These are phyloP conservation scores for Apoda limacodes DNA, from an alignment of 2,888 invertebrate species.

Conservation along the genomic window DNA sequence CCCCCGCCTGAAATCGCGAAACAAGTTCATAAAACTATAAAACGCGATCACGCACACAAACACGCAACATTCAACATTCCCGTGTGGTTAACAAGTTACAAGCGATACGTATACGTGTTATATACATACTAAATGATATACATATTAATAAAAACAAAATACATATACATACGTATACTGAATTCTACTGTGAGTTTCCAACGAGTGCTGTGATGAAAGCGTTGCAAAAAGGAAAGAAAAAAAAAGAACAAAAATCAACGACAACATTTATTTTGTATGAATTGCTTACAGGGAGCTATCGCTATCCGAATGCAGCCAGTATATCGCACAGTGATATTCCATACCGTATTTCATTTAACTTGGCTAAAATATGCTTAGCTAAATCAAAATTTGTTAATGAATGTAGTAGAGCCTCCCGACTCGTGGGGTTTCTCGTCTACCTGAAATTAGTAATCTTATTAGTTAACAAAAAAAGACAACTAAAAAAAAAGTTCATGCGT, in stretches of 20 bases:
- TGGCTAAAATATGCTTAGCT: no score
- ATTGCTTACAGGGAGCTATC: slow-evolving; percentile 3
- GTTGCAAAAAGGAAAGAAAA: slow-evolving; percentile 54
- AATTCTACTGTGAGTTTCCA: slow-evolving; percentile 61
- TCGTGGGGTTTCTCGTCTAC: slow-evolving; percentile 64
- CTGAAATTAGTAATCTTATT: slow-evolving; percentile 69
- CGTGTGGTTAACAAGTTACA: slow-evolving; percentile 51
- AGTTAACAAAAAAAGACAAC: slow-evolving; percentile 39
- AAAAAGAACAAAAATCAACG: slow-evolving; percentile 50
- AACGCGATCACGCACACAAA: slow-evolving; percentile 16
- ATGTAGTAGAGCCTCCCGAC: slow-evolving; percentile 65
- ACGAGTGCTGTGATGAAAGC: slow-evolving; percentile 69
- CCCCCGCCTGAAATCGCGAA: slow-evolving; percentile 42
- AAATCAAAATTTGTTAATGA: slow-evolving; percentile 50
- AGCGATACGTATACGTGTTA: slow-evolving; percentile 51
- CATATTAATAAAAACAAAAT: slow-evolving; percentile 21
- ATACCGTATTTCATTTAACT: neutral
- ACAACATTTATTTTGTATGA: slow-evolving; percentile 52
- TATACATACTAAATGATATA: slow-evolving; percentile 31
- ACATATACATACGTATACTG: slow-evolving; percentile 29
- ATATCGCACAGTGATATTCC: no score
- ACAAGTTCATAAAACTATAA: no score
- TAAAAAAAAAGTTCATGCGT: slow-evolving; percentile 16
- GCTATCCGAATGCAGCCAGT: neutral
- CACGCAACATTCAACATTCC: slow-evolving; percentile 45